Evolutionary conservation across 2,888 invertebrate species (phyloP), one percentile per base, ranked within the genome.

Genomic region (Lochmaea capreae): DNA sequence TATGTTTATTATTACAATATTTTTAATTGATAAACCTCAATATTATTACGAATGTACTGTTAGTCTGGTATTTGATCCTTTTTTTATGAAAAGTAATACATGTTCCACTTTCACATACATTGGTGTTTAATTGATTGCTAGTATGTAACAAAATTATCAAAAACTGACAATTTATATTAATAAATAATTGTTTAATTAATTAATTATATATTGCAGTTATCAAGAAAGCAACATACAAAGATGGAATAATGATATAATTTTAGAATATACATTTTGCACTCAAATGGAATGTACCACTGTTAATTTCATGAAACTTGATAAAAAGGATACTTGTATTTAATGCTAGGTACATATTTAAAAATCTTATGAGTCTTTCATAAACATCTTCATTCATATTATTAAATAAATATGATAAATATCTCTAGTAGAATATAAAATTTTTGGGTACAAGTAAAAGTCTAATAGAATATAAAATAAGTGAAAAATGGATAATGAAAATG

Each of bases 401-500:
- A 3, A 22, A 22, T 39, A 9, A 39, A 39, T 39, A 39, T 39
- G 33, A 39, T 8, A 39, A 33, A 33, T 33, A 33, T 33, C 33
- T 9, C 9, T 39, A 33, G 33, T 5, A 33, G 33, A 33, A 33
- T 33, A 33, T 33, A 33, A 33, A 6, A 33, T 6, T 33, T 6
- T 2, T 26, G n/a, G 4, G 26, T 26, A 26, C 26, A 33, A 33
- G 6, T 6, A n/a, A n/a, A n/a, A n/a, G n/a, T n/a, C n/a, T n/a
- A 39, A 39, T 8, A 9, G 33, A 39, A 39, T 39, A 8, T 39
- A 39, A 39, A 39, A 39, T 6, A 39, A 39, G 33, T 39, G 1
- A 39, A 39, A 39, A 87, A 94, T 94, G 94, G 94, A 94, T 90
- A 94, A 94, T 90, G 93, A 93, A 92, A 94, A 93, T 91, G 93